Conservation (phyloP, 2,797 vertebrate genomes). For the Dallia pectoralis region DNA sequence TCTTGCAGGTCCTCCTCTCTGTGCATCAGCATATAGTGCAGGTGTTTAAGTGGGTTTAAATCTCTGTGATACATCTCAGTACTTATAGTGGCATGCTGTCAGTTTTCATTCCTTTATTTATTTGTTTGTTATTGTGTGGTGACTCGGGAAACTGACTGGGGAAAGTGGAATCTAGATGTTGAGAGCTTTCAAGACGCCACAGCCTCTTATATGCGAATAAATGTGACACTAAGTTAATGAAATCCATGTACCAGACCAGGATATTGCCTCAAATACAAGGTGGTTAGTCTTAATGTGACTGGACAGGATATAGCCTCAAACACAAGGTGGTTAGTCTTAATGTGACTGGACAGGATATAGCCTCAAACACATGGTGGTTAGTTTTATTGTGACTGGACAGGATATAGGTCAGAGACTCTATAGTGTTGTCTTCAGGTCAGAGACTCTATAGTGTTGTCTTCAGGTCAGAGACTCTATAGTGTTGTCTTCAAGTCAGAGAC, state of each 20-base stretch:
- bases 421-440: neutral
- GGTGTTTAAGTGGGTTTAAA: neutral
- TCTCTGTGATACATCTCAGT: neutral
- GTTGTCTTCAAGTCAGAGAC: neutral
- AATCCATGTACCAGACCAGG: neutral
- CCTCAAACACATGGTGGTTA: neutral
- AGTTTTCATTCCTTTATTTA: neutral
- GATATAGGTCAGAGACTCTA: too few species aligned
- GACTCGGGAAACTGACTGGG: neutral
- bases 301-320: neutral
- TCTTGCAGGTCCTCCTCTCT: too few species aligned
- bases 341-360: neutral
- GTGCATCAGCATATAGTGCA: neutral
- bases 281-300: neutral
- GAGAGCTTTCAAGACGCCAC: neutral
- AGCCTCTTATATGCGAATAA: neutral
- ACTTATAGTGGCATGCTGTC: neutral
- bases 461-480: neutral
- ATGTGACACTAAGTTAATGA: conserved; percentile 2
- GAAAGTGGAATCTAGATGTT: neutral
- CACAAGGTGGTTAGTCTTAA: neutral
- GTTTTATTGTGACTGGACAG: neutral
- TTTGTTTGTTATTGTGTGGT: neutral
- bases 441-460: neutral
- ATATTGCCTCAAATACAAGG: neutral